A percentile compares a stretch with the other conserved stretches of the same genome.
phyloP scores from a whole-genome alignment of 2,113 vertebrate genomes.

The Seriola rivoliana region DNA sequence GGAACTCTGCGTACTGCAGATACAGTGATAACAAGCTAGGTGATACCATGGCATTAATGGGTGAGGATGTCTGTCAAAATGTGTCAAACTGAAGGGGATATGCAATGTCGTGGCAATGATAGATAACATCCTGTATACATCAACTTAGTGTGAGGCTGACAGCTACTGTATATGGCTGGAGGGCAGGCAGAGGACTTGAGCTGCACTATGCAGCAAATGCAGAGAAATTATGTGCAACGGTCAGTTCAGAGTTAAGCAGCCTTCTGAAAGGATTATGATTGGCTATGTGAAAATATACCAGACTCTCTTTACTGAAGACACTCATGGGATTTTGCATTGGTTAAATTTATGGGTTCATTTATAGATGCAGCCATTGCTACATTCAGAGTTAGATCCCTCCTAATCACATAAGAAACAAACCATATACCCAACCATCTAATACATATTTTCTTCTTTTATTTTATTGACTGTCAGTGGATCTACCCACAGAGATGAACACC shows the following conservation, averaged over 20 bases:
- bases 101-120: slow-evolving; percentile 71
- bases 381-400: background rate
- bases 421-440: background rate
- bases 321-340: background rate
- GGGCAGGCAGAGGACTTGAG: slow-evolving; percentile 67
- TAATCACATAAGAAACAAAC: background rate
- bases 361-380: background rate
- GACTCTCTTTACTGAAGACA: background rate
- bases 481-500: slow-evolving; percentile 3
- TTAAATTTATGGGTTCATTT: slow-evolving; percentile 2
- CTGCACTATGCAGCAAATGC: slow-evolving; percentile 57
- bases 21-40: slow-evolving; percentile 62
- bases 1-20: slow-evolving; percentile 18
- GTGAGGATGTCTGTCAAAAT: slow-evolving; percentile 64
- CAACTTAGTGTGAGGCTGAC: slow-evolving; percentile 54
- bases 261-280: slow-evolving; percentile 18
- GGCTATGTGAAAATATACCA: slow-evolving; percentile 11
- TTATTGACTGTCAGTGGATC: slow-evolving; percentile 1
- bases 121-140: slow-evolving; percentile 69
- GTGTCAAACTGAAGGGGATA: slow-evolving; percentile 63
- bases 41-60: slow-evolving; percentile 62
- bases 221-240: slow-evolving; percentile 59
- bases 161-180: slow-evolving; percentile 62
- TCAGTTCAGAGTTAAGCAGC: slow-evolving; percentile 41
- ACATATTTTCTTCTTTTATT: slow-evolving; percentile 6